A percentile compares a stretch with the other conserved stretches of the same genome.
Evolutionary conservation across 2,113 vertebrate genomes (phyloP).

Genomic region (Morone chrysops): DNA sequence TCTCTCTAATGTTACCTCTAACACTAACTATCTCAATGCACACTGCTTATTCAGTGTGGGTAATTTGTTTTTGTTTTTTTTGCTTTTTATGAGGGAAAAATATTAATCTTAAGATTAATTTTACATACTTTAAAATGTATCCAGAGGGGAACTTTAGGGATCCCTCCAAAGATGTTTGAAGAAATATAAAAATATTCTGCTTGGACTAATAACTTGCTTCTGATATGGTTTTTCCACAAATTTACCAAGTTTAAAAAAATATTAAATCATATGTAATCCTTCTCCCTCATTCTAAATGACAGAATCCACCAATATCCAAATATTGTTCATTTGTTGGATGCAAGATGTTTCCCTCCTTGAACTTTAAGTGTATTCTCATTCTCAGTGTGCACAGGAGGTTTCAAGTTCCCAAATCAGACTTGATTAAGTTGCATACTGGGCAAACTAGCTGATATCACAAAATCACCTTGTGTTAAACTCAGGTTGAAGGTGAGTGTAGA

Average conservation of each 20-base stretch:
- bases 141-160: too few species aligned
- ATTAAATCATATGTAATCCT: background rate
- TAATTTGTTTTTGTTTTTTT: too few species aligned
- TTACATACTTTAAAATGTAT: too few species aligned
- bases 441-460: background rate
- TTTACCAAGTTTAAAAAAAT: background rate
- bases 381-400: constrained; percentile 1
- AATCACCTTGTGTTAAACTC: background rate
- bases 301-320: constrained; percentile 11
- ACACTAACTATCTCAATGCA: too few species aligned
- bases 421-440: background rate
- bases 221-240: background rate
- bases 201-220: background rate
- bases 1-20: too few species aligned
- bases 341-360: background rate
- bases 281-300: background rate
- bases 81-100: too few species aligned
- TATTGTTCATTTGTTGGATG: background rate
- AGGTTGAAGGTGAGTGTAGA: background rate
- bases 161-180: background rate
- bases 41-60: too few species aligned
- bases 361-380: constrained; percentile 3
- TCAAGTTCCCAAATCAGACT: background rate
- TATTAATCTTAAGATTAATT: too few species aligned
- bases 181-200: background rate